Evolutionary conservation across 2,797 vertebrate genomes (phyloP).

Genomic region (Artibeus jamaicensis): DNA sequence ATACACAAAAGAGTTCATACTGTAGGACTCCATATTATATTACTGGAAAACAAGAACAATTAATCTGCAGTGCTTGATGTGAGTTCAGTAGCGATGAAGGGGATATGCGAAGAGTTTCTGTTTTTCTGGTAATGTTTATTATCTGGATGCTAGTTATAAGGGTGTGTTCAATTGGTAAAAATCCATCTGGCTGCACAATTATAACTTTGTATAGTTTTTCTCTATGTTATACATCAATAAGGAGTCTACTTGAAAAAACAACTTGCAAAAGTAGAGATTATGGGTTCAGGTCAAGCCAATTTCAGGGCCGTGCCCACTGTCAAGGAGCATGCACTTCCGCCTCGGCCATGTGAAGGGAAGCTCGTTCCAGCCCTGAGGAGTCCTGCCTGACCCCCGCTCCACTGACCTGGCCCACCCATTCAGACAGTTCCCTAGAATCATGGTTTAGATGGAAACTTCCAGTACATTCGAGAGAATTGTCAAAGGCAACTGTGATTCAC

Average conservation of each 20-base stretch:
- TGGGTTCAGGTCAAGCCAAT: background rate
- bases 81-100: background rate
- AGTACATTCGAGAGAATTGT: background rate
- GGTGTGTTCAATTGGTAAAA: background rate
- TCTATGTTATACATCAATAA: background rate
- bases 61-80: background rate
- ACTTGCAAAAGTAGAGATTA: background rate
- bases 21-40: background rate
- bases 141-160: background rate
- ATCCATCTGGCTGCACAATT: background rate
- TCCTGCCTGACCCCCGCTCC: background rate
- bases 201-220: background rate
- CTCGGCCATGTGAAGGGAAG: background rate
- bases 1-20: background rate
- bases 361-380: background rate
- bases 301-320: background rate
- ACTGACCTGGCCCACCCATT: background rate
- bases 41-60: background rate
- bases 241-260: background rate
- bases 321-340: background rate
- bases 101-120: accelerated
- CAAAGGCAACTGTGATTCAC: background rate
- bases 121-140: background rate
- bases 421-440: background rate
- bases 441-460: background rate